phyloP scores from a whole-genome alignment of 2,888 invertebrate genomes.

The Microplitis manilae region DNA sequence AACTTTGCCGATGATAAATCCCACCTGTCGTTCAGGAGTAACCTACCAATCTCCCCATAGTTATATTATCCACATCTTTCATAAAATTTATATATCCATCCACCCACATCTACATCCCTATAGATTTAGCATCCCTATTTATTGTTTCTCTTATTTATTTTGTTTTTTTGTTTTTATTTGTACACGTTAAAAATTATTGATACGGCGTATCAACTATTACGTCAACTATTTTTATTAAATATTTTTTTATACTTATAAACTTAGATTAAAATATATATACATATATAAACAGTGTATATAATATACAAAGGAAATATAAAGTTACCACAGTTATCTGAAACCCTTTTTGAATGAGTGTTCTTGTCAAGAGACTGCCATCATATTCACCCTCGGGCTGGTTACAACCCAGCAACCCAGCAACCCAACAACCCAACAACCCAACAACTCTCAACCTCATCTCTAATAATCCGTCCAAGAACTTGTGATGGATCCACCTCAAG shows the following conservation, averaged over 20 bases:
- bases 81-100: background rate
- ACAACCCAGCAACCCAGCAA: too few species aligned
- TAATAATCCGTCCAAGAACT: constrained; percentile 12
- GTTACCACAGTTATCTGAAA: constrained; percentile 9
- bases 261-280: background rate
- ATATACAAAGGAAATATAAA: background rate
- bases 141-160: too few species aligned
- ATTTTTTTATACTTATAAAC: too few species aligned
- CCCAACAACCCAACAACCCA: too few species aligned
- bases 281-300: constrained; percentile 1
- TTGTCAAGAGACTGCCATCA: constrained; percentile 19
- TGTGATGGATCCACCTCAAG: constrained; percentile 29
- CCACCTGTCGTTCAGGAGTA: constrained; percentile 58
- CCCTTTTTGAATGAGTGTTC: constrained; percentile 16
- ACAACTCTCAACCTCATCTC: too few species aligned
- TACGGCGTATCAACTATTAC: too few species aligned
- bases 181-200: too few species aligned
- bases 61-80: background rate
- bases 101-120: background rate
- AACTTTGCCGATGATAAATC: constrained; percentile 62
- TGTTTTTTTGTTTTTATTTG: too few species aligned
- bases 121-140: background rate
- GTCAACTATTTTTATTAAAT: too few species aligned
- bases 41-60: constrained; percentile 49
- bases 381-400: constrained; percentile 3